Percentiles rank a stretch among this genome's conserved stretches.
phyloP scores from a whole-genome alignment of 1,140 invertebrate species.

The Papilio xuthus region DNA sequence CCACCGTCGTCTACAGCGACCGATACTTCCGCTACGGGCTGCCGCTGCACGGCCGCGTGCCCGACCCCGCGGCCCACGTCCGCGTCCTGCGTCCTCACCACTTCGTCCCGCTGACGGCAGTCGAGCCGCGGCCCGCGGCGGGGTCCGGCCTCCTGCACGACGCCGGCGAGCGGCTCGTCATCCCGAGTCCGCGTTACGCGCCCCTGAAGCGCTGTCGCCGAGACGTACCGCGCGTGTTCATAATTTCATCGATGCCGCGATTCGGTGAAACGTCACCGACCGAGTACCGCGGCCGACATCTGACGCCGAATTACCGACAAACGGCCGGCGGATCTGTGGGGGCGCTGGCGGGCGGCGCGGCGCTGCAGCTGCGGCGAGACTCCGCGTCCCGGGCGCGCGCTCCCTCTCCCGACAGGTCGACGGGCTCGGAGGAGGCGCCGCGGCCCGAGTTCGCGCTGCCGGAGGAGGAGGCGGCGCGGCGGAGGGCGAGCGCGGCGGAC shows the following conservation, averaged over 20 bases:
- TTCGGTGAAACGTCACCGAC: slow-evolving; percentile 41
- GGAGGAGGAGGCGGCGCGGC: slow-evolving; percentile 46
- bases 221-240: slow-evolving; percentile 42
- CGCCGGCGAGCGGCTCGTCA: slow-evolving; percentile 8
- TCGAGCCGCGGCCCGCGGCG: slow-evolving; percentile 20
- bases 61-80: slow-evolving; percentile 45
- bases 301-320: slow-evolving; percentile 49
- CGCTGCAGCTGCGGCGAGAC: slow-evolving; percentile 32
- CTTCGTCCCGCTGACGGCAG: slow-evolving; percentile 43
- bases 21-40: slow-evolving; percentile 70
- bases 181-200: slow-evolving; percentile 39
- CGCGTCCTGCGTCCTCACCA: slow-evolving; percentile 43
- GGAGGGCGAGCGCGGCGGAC: slow-evolving; percentile 37
- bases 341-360: slow-evolving; percentile 33
- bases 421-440: slow-evolving; percentile 49
- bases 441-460: slow-evolving; percentile 62
- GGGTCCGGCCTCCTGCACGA: slow-evolving; percentile 36
- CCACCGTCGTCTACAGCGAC: slow-evolving; percentile 76
- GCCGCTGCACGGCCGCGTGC: slow-evolving; percentile 51
- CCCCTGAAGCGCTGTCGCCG: slow-evolving; percentile 33
- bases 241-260: slow-evolving; percentile 44
- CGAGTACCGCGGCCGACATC: slow-evolving; percentile 40
- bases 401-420: slow-evolving; percentile 26
- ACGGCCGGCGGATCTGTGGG: slow-evolving; percentile 34
- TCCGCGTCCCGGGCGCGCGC: slow-evolving; percentile 30